These are phyloP conservation scores for Eristalis arbustorum DNA, from an alignment of 2,888 invertebrate species.

Conservation along the genomic window DNA sequence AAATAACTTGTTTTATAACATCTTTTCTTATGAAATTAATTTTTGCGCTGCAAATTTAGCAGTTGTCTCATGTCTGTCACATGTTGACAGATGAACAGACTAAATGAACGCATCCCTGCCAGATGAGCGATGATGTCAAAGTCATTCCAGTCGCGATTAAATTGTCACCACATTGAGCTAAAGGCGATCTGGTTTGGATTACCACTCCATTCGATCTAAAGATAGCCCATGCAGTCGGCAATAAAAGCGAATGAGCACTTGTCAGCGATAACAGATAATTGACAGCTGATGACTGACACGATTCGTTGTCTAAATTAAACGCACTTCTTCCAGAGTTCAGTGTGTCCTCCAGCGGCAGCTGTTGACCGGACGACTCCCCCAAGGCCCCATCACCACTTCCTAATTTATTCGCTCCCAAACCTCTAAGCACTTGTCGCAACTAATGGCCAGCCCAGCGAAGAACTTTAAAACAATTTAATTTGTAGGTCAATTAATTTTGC, in stretches of 20 bases:
- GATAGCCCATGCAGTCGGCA: not conserved
- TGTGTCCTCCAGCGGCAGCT: not conserved
- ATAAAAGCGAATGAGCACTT: not conserved
- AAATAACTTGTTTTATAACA: not conserved
- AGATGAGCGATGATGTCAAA: not conserved
- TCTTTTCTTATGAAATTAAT: not conserved
- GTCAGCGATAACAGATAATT: not conserved
- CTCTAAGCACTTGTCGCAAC: not conserved
- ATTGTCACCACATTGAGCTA: no score
- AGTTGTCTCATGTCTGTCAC: not conserved
- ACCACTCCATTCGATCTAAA: no score
- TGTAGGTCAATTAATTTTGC: not conserved
- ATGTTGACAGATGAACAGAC: no score
- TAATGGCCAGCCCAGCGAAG: not conserved
- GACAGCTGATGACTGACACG: not conserved
- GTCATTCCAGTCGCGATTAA: not conserved
- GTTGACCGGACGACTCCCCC: not conserved
- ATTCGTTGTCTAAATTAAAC: not conserved
- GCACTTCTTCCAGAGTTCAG: not conserved
- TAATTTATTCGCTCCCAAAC: not conserved
- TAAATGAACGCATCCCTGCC: no score
- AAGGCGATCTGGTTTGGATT: not conserved
- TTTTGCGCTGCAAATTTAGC: not conserved
- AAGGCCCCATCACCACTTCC: not conserved
- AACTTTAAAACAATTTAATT: not conserved